Percentiles rank a stretch among this genome's conserved stretches.
phyloP scores from a whole-genome alignment of 2,113 vertebrate species.

The Sander vitreus region DNA sequence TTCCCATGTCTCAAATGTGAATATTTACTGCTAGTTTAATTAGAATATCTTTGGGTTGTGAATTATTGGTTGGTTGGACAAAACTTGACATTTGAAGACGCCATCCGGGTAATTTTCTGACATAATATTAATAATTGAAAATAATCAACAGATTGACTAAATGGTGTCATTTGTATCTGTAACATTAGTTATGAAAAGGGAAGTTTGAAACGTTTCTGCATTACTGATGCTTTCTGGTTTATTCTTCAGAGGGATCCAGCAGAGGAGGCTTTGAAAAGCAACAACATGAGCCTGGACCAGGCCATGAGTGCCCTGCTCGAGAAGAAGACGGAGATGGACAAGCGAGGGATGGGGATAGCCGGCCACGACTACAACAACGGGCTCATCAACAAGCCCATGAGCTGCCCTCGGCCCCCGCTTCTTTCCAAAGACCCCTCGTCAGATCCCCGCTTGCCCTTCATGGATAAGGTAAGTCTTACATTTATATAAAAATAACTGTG shows the following conservation, averaged over 20 bases:
- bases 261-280: constrained; percentile 98
- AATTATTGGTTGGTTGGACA: neutral
- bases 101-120: neutral
- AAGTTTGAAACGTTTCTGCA: neutral
- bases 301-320: constrained; percentile 99
- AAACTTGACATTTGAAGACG: neutral
- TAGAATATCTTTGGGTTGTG: neutral
- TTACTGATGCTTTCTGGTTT: neutral
- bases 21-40: neutral
- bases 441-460: constrained; percentile 93
- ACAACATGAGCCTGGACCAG: constrained; percentile 98
- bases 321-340: constrained; percentile 99
- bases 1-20: neutral
- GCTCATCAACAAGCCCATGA: constrained; percentile 93
- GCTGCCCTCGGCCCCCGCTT: constrained; percentile 92
- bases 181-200: neutral
- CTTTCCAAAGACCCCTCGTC: constrained; percentile 98
- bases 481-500: neutral
- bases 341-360: constrained; percentile 92
- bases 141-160: neutral
- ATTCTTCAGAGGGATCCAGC: constrained; percentile 94
- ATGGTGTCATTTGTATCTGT: neutral
- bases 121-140: neutral
- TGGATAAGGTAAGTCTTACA: constrained; percentile 90
- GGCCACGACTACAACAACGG: constrained; percentile 95